phyloP scores from a whole-genome alignment of 2,888 invertebrate genomes.

The Pseudococcus longispinus region DNA sequence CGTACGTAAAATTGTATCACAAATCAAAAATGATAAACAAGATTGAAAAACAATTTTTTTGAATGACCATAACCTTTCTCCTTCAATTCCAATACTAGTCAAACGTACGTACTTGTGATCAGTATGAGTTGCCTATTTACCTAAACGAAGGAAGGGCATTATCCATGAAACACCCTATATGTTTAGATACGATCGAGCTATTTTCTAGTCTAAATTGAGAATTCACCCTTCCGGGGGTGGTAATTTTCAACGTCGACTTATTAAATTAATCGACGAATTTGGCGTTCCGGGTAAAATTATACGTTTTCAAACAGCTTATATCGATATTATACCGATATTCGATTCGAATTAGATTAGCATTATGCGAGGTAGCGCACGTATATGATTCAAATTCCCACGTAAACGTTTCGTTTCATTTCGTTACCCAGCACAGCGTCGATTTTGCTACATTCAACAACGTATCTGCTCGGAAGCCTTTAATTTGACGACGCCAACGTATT shows the following conservation, averaged over 20 bases:
- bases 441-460: not conserved
- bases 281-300: not conserved
- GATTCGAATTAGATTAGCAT: not conserved
- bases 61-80: too few relatives aligned
- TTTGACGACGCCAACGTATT: slow-evolving; percentile 7
- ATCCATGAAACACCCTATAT: too few relatives aligned
- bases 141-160: too few relatives aligned
- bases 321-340: not conserved
- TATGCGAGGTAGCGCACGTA: not conserved
- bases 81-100: too few relatives aligned
- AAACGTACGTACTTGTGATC: too few relatives aligned
- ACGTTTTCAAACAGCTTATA: not conserved
- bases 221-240: not conserved
- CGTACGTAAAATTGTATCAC: too few relatives aligned
- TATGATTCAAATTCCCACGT: not conserved
- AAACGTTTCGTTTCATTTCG: not conserved
- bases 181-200: too few relatives aligned
- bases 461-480: not conserved
- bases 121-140: too few relatives aligned
- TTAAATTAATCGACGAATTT: not conserved
- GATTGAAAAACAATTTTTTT: too few relatives aligned
- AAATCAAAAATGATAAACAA: too few relatives aligned
- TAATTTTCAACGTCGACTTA: not conserved
- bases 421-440: too few relatives aligned
- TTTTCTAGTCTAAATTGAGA: not conserved